Evolutionary conservation across 23 tunicate genomes (phyloP), one percentile per base, ranked within the genome.

Genomic region (Trididemnum nubilum): DNA sequence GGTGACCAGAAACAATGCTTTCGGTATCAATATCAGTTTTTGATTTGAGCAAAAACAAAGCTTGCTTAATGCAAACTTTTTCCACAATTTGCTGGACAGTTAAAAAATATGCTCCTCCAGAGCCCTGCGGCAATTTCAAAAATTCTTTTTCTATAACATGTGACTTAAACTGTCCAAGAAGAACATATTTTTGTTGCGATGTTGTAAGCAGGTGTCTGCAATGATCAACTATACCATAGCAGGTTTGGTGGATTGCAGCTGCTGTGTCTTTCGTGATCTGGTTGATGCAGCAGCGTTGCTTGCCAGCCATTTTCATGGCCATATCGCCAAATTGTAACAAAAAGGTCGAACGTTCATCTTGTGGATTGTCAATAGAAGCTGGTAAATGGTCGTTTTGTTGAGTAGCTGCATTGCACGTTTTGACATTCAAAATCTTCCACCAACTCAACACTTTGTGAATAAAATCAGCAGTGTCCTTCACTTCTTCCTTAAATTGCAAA

Each of bases 11-110:
- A 2, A 15, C 30, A 39, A 9, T 9, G 5, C 2, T 9, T 9
- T 37, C 9, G 22, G 21, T 40, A 2, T 22, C 3, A 38, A 39
- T 3, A 34, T 39, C 78, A n/a, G 39, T 27, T 21, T 38, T 30
- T 5, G 19, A 19, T 39, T 19, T 38, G 2, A 73, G 29, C 15
- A 73, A 7, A 5, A 73, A 3, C 9, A 7, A 38, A 37, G 78
- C 78, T 73, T 73, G 57, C 29, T 27, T 73, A 2, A 73, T 73
- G 26, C 32, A 21, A 2, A 38, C 58, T 38, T 73, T 73, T 73
- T 73, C 78, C 22, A 73, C 39, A 30, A 73, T 73, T 38, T 73
- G 78, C 39, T 39, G 78, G 28, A 69, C 38, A 12, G 36, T 69
- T 33, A 69, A 32, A 34, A 69, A 30, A 34, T 69, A 69, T 2